phyloP scores from a whole-genome alignment of 2,888 invertebrate species.

The Tenthredo distinguenda region DNA sequence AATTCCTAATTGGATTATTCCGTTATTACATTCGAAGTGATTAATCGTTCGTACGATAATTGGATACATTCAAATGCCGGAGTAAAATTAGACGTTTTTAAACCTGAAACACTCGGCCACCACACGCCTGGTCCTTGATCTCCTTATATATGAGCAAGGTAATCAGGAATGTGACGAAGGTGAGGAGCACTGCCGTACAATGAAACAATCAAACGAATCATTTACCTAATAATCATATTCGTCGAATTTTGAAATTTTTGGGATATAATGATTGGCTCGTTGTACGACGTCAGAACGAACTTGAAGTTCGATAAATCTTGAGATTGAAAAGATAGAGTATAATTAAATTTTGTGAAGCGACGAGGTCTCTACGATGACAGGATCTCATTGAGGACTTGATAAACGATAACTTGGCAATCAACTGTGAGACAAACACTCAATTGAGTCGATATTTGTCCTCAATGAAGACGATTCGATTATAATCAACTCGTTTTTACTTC shows the following conservation, averaged over 20 bases:
- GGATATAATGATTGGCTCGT: neutral
- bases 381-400: neutral
- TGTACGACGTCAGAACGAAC: neutral
- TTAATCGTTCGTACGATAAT: neutral
- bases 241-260: neutral
- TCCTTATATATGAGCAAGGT: conserved; percentile 36
- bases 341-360: neutral
- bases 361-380: neutral
- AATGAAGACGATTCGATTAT: conserved; percentile 24
- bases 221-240: neutral
- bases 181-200: neutral
- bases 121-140: conserved; percentile 25
- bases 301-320: neutral
- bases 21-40: neutral
- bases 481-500: neutral
- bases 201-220: neutral
- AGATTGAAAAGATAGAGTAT: neutral
- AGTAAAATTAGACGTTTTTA: neutral
- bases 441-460: neutral
- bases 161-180: conserved; percentile 22
- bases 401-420: neutral
- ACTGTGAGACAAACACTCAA: neutral
- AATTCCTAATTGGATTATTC: neutral
- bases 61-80: neutral
- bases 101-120: conserved; percentile 1